phyloP scores from a whole-genome alignment of 2,113 vertebrate genomes.

The Ascaphus truei region DNA sequence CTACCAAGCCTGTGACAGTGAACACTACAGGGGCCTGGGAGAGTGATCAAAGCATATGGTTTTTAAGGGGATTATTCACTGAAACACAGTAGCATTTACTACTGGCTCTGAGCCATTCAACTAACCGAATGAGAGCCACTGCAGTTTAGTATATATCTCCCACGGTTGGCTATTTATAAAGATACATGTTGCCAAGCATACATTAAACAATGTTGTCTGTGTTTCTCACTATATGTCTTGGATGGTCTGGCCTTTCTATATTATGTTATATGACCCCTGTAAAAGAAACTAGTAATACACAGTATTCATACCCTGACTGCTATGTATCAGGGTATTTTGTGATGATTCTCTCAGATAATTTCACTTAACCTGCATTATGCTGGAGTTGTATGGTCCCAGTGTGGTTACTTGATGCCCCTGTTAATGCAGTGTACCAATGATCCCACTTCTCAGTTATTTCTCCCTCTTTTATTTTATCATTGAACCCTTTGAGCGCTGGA shows the following conservation, averaged over 20 bases:
- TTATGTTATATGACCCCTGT: no score
- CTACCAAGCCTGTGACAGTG: no score
- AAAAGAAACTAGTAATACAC: background rate
- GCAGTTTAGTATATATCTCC: no score
- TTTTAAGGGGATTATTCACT: conserved; percentile 12
- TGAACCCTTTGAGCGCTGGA: no score
- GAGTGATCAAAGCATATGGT: background rate
- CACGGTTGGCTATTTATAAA: no score
- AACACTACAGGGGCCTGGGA: background rate
- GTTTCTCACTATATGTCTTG: no score
- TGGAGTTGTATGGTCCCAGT: background rate
- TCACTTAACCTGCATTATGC: background rate
- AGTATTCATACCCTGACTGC: background rate
- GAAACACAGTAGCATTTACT: no score
- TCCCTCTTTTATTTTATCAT: background rate
- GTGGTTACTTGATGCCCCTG: background rate
- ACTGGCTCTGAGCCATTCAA: no score
- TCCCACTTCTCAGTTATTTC: background rate
- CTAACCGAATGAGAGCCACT: no score
- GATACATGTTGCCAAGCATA: no score
- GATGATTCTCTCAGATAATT: background rate
- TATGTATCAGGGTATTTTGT: background rate
- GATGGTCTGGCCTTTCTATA: no score
- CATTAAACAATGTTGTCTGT: no score
- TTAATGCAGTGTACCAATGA: background rate